A percentile compares a stretch with the other conserved stretches of the same genome.
phyloP scores from a whole-genome alignment of 2,888 invertebrate species.

The Plebejus anna region DNA sequence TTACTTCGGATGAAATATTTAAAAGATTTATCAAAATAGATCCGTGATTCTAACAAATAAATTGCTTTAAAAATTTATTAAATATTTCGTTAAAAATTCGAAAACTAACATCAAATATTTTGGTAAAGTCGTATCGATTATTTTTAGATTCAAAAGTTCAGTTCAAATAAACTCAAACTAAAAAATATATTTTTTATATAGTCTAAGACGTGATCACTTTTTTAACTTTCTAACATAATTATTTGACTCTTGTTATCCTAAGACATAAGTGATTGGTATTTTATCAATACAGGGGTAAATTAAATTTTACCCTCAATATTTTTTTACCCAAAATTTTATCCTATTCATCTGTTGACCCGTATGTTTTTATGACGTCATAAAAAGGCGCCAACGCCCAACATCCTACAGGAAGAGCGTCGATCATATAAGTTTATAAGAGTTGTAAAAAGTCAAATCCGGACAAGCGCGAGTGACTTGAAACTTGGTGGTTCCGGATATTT shows the following conservation, averaged over 20 bases:
- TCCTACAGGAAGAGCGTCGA: constrained; percentile 71
- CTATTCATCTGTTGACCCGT: constrained; percentile 29
- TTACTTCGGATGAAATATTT: not conserved
- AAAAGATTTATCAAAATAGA: constrained; percentile 3
- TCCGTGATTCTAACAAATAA: not conserved
- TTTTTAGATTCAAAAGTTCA: not conserved
- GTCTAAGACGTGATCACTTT: no score
- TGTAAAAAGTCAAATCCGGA: constrained; percentile 46
- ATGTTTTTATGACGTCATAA: constrained; percentile 54
- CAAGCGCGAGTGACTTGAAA: not conserved
- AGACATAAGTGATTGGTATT: constrained; percentile 1
- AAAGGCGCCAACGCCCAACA: constrained; percentile 73
- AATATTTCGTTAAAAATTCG: not conserved
- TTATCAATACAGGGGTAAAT: constrained; percentile 30
- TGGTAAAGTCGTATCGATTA: not conserved
- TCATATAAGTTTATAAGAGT: constrained; percentile 78
- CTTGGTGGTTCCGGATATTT: constrained; percentile 39
- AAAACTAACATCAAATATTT: not conserved
- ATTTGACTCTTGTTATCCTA: not conserved
- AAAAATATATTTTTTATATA: not conserved
- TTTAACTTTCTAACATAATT: no score
- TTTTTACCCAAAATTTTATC: constrained; percentile 14
- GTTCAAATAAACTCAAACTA: not conserved
- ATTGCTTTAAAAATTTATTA: not conserved
- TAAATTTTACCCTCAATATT: constrained; percentile 29